phyloP scores from a whole-genome alignment of 1,140 invertebrate species.

The Chironomus striatipennis region DNA sequence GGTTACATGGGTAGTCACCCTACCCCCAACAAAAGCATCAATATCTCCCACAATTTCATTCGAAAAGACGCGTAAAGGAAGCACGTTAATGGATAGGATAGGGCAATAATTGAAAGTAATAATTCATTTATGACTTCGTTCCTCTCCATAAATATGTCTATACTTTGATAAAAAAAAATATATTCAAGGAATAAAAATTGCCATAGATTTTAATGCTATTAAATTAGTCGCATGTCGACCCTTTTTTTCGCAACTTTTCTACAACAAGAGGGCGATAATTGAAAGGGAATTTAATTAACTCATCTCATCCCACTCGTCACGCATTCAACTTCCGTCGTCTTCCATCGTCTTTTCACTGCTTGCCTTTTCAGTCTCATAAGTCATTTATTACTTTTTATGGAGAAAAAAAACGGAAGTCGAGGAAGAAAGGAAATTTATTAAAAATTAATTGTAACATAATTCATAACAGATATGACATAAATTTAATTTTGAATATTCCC shows the following conservation, averaged over 20 bases:
- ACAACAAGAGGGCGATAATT: not conserved
- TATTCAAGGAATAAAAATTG: not conserved
- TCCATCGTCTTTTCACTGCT: not conserved
- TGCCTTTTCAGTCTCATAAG: not conserved
- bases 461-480: not conserved
- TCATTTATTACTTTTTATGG: not conserved
- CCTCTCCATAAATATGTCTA: not conserved
- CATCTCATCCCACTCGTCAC: not conserved
- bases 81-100: not conserved
- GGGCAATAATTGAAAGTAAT: conserved; percentile 18
- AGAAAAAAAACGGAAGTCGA: not conserved
- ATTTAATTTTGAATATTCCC: too few species aligned
- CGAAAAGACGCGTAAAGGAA: not conserved
- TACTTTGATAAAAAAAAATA: not conserved
- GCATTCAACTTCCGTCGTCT: not conserved
- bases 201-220: conserved; percentile 16
- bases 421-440: not conserved
- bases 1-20: too few species aligned
- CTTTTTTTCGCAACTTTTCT: conserved; percentile 10
- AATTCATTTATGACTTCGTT: conserved; percentile 17
- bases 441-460: conserved; percentile 18
- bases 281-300: conserved; percentile 24
- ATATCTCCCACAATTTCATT: not conserved
- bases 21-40: too few species aligned
- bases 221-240: conserved; percentile 23